Evolutionary conservation across 2,113 vertebrate species (phyloP).

Genomic region (Chiloscyllium plagiosum): DNA sequence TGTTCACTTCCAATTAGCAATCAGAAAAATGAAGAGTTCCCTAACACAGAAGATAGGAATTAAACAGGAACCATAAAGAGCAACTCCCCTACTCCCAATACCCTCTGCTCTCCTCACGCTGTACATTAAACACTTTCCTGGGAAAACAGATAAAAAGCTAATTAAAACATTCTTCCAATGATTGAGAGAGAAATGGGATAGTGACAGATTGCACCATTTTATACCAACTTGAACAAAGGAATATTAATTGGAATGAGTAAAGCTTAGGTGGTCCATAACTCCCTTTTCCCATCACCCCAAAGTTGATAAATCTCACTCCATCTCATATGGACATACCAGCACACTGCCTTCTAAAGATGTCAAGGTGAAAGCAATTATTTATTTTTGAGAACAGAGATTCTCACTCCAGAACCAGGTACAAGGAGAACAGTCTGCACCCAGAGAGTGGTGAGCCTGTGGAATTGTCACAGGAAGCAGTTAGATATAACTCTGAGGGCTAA

Average conservation of each 20-base stretch:
- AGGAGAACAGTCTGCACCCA: too few relatives aligned
- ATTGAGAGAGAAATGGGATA: not conserved
- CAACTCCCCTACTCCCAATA: too few relatives aligned
- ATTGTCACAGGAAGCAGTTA: too few relatives aligned
- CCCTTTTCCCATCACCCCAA: not conserved
- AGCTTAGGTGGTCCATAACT: not conserved
- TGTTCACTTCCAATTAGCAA: not conserved
- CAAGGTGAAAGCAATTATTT: not conserved
- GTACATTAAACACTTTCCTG: not conserved
- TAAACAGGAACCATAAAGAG: not conserved
- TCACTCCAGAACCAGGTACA: not conserved
- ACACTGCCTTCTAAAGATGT: not conserved
- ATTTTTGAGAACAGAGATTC: not conserved
- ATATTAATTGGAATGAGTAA: not conserved
- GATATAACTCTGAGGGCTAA: too few relatives aligned
- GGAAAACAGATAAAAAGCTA: not conserved
- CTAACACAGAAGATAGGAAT: not conserved
- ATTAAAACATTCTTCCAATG: not conserved
- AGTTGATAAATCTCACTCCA: not conserved
- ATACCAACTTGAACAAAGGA: not conserved
- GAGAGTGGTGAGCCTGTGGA: too few relatives aligned
- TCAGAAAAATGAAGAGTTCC: not conserved
- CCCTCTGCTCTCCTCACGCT: too few relatives aligned
- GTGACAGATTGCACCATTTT: not conserved
- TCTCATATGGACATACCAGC: not conserved